phyloP scores from a whole-genome alignment of 2,888 invertebrate species.

The Temnothorax rugatulus region DNA sequence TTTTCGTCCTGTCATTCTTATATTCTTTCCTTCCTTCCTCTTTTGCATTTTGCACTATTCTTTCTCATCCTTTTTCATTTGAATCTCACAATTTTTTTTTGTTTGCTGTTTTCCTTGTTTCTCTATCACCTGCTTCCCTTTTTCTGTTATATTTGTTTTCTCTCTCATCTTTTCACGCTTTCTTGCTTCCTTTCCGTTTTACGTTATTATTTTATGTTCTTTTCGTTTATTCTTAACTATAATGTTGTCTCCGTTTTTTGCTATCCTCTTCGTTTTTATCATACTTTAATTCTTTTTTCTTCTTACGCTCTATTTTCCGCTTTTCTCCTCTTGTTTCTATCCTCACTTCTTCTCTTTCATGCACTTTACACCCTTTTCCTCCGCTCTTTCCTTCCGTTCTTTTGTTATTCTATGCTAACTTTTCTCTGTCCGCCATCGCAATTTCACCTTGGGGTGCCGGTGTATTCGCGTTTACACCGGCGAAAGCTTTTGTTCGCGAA shows the following conservation, averaged over 20 bases:
- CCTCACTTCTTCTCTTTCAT: constrained; percentile 18
- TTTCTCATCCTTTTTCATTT: neutral
- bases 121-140: neutral
- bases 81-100: neutral
- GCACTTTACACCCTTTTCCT: constrained; percentile 22
- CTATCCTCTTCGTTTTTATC: constrained; percentile 13
- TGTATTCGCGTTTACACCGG: constrained; percentile 37
- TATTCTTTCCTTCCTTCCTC: neutral
- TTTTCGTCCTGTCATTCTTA: neutral
- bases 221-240: neutral
- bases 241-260: neutral
- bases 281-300: constrained; percentile 24
- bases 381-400: constrained; percentile 13
- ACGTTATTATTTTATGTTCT: neutral
- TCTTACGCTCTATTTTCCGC: constrained; percentile 22
- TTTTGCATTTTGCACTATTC: neutral
- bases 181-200: neutral
- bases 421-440: constrained; percentile 39
- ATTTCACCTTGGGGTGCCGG: constrained; percentile 37
- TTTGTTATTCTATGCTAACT: constrained; percentile 43
- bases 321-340: constrained; percentile 22
- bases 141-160: neutral
- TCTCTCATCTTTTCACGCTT: neutral
- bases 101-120: neutral
- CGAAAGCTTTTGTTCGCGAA: constrained; percentile 44